Conservation (phyloP, 2,888 invertebrate species). For the Aradus depressus region DNA sequence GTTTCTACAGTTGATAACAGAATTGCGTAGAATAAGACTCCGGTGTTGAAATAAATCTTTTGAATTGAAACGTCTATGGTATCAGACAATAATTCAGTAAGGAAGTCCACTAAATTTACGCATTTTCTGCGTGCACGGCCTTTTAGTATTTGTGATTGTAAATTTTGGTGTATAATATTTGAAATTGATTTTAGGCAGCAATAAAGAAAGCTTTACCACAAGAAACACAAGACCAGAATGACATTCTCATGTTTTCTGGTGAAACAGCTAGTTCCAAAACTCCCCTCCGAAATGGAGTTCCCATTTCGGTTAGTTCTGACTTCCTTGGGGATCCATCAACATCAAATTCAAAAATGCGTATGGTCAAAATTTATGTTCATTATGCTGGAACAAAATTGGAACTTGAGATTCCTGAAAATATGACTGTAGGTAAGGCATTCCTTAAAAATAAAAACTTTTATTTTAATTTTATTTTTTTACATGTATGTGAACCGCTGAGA, state of each 20-base stretch:
- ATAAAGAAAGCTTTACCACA: conserved; percentile 65
- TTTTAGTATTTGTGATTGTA: neutral
- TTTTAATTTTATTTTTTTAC: no score
- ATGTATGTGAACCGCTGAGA: no score
- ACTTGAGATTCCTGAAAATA: conserved; percentile 15
- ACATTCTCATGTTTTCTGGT: conserved; percentile 7
- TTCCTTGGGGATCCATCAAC: conserved; percentile 23
- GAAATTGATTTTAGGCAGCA: conserved; percentile 40
- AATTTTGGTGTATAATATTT: neutral
- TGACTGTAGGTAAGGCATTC: conserved; percentile 18
- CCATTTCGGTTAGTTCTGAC: conserved; percentile 27
- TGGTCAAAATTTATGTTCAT: conserved; percentile 4
- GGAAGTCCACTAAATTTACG: neutral
- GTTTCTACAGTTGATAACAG: no score
- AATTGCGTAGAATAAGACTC: no score
- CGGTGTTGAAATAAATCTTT: no score
- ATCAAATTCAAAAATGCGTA: neutral
- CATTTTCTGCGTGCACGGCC: neutral
- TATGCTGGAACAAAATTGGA: neutral
- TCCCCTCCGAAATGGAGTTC: conserved; percentile 11
- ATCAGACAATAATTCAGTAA: no score
- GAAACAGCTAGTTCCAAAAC: conserved; percentile 6
- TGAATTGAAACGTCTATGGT: no score
- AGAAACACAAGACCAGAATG: conserved; percentile 40
- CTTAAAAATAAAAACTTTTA: no score